These are phyloP conservation scores for Eclectus roratus DNA, from an alignment of 2,113 vertebrate genomes.

Conservation along the genomic window DNA sequence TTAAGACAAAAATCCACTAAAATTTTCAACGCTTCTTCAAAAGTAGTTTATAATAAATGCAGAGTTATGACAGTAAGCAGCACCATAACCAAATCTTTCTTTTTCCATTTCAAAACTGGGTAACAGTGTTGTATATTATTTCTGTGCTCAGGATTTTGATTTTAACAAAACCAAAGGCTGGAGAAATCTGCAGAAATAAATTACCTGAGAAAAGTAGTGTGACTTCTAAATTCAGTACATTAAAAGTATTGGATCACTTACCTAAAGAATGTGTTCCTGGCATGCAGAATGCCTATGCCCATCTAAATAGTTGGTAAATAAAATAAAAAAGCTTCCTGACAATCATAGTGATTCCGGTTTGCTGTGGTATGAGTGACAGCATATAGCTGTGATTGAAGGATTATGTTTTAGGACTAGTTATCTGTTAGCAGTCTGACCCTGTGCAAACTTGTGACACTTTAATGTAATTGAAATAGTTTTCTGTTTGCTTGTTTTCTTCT, in stretches of 20 bases:
- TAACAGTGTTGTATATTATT: background rate
- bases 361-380: background rate
- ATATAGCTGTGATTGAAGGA: background rate
- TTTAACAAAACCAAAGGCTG: background rate
- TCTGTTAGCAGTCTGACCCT: background rate
- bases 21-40: background rate
- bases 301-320: background rate
- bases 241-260: background rate
- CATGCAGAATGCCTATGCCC: background rate
- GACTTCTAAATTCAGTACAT: background rate
- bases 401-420: background rate
- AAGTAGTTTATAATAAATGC: constrained; percentile 2
- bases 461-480: background rate
- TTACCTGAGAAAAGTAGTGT: background rate
- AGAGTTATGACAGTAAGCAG: background rate
- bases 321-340: background rate
- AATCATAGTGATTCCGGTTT: background rate
- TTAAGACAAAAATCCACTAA: constrained; percentile 16
- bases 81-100: background rate
- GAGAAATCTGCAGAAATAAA: background rate
- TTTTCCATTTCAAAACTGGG: background rate
- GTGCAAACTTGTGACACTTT: background rate
- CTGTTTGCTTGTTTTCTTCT: background rate
- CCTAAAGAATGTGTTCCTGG: background rate
- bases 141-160: background rate